Base-by-base conservation (phyloP, 2,888 invertebrate genomes). In the Nephrocerus scutellatus region DNA sequence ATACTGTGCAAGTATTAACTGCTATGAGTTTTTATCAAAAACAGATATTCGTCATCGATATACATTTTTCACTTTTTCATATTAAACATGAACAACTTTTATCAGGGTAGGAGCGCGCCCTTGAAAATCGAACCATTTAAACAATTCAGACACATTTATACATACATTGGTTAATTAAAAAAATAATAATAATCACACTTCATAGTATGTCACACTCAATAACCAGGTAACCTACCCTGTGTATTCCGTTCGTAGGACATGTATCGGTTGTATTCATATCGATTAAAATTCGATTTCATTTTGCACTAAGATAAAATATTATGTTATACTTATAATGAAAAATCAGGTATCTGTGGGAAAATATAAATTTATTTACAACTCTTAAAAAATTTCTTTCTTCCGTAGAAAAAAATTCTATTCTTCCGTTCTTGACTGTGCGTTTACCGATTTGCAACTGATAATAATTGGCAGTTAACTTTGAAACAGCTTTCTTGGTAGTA, bases 201-300 rank as follows among this genome's bases (percentile, higher is more conserved):
- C 10, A 8, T 22, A 22, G 7, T n/a, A n/a, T n/a, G n/a, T n/a
- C n/a, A n/a, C n/a, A n/a, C n/a, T n/a, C n/a, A n/a, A n/a, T n/a
- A n/a, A n/a, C 23, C n/a, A n/a, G 18, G 39, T 29, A 33, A 56
- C 62, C 41, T 57, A 59, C 59, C 55, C 51, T 53, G 46, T 23
- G 54, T 52, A 30, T 57, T 62, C 15, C 62, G 59, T 21, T 64
- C 66, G 39, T 39, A 66, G 14, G 63, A 64, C 45, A 64, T 59
- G 45, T 64, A 64, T 50, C 60, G 53, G 22, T 50, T 52, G 38
- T 64, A 64, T 33, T 65, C 61, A 49, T 52, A 44, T 25, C 55
- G 56, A 15, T 50, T 54, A 26, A 64, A 64, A 49, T 64, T 64
- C 19, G 64, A 65, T 35, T 59, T 57, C 48, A 55, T 52, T 41